A percentile compares a stretch with the other conserved stretches of the same genome.
phyloP scores from a whole-genome alignment of 2,113 vertebrate genomes.

The Typhlomys cinereus region DNA sequence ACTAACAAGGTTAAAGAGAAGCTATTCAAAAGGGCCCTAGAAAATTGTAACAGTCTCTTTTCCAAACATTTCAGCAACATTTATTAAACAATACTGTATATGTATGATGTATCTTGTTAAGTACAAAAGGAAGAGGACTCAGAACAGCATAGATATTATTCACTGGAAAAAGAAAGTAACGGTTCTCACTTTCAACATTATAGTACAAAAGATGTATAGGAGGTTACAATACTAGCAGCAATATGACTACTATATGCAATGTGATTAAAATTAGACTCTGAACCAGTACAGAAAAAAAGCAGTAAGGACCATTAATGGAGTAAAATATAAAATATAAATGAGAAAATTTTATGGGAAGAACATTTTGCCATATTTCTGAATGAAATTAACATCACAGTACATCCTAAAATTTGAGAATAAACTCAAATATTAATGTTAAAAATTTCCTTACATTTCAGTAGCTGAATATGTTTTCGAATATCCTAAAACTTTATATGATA shows the following conservation, averaged over 20 bases:
- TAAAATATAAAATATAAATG: neutral
- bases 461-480: neutral
- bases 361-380: neutral
- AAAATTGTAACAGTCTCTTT: neutral
- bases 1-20: neutral
- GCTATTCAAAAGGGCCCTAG: neutral
- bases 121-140: neutral
- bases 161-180: slow-evolving; percentile 10
- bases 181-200: neutral
- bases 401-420: slow-evolving; percentile 6
- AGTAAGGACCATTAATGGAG: neutral
- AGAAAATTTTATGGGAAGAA: neutral
- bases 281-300: neutral
- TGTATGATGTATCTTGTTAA: neutral
- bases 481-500: neutral
- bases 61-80: neutral
- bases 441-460: neutral
- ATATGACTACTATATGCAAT: neutral
- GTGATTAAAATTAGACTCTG: neutral
- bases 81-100: neutral
- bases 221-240: neutral
- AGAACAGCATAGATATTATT: neutral
- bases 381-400: neutral
- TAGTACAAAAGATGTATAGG: neutral
- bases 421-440: neutral